A percentile compares a stretch with the other conserved stretches of the same genome.
These are phyloP conservation scores for Caenorhabditis sp. DNA, from an alignment of 2,888 invertebrate genomes.

Conservation along the genomic window DNA sequence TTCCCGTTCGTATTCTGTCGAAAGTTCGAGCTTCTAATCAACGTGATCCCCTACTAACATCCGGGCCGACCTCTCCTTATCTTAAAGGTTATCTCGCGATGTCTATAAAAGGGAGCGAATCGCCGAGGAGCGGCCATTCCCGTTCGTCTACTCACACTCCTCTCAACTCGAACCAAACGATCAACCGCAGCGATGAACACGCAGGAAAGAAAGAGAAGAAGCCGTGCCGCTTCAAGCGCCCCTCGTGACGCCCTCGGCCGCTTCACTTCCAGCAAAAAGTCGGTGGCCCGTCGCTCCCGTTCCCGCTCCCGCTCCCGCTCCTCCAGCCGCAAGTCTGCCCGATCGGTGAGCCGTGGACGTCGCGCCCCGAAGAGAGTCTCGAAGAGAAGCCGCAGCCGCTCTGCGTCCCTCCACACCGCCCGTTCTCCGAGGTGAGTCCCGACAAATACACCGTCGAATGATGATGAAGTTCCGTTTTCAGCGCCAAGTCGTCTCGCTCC, in stretches of 20 bases:
- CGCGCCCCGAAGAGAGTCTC: neutral
- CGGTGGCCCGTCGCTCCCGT: neutral
- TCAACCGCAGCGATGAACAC: slow-evolving; percentile 8
- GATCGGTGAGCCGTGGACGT: neutral
- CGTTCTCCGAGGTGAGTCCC: neutral
- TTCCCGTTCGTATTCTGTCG: no score
- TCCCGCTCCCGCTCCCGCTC: neutral
- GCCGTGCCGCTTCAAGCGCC: slow-evolving; percentile 26
- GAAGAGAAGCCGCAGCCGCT: neutral
- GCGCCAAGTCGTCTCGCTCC: neutral
- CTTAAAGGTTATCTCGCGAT: neutral
- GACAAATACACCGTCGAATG: neutral
- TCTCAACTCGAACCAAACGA: slow-evolving; percentile 7
- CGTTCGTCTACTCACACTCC: neutral
- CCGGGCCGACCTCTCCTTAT: slow-evolving; percentile 3
- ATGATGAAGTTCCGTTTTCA: neutral
- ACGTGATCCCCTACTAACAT: no score
- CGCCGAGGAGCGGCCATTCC: neutral
- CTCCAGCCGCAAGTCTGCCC: neutral
- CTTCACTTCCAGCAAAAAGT: slow-evolving; percentile 23
- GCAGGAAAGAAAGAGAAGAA: slow-evolving; percentile 26
- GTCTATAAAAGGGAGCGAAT: neutral
- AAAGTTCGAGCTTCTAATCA: no score
- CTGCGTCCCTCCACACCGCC: neutral
- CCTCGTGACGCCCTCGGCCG: slow-evolving; percentile 25